Base-by-base conservation (phyloP, 1,140 invertebrate genomes). In the Zaprionus davidi region DNA sequence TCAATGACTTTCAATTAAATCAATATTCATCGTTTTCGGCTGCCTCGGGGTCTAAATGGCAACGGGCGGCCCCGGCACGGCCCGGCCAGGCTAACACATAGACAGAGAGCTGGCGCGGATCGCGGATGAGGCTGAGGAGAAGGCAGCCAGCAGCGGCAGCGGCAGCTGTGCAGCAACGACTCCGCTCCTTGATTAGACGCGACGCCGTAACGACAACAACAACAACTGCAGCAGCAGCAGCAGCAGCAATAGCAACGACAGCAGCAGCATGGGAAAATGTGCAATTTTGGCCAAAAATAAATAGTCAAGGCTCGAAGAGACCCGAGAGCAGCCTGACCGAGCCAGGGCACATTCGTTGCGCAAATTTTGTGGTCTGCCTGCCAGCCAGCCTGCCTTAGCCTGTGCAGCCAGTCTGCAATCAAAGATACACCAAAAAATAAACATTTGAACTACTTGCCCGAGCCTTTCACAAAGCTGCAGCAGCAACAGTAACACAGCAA, bases 1-100 rank as follows among this genome's bases (percentile, higher is more conserved):
- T 85, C 85, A 84, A 90, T 90, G 85, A 90, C 85, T 90, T 90
- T 90, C 85, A 90, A 90, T 90, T 90, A 90, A 90, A 90, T 90
- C 85, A 90, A 90, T 90, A 90, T 90, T 90, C 85, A 90, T 90
- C 85, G 85, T 90, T 90, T 90, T 90, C 41, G 85, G 72, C 78
- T 77, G 79, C 58, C 81, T 82, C 79, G 72, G 81, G 74, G 82
- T 84, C 82, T 68, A 85, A 85, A 86, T 86, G 82, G 82, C 82
- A 85, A 81, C 73, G 78, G 82, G 82, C 83, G 72, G 86, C 83
- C 76, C 75, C 71, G 56, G 67, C 75, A 65, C 60, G 41, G 36
- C 62, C 70, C n/a, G 67, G 59, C 67, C 59, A 51, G 66, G 72
- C 66, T 55, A 62, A 57, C 65, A 49, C 62, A 65, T 20, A 65